phyloP scores from a whole-genome alignment of 1,140 invertebrate species.

The Sipha flava region DNA sequence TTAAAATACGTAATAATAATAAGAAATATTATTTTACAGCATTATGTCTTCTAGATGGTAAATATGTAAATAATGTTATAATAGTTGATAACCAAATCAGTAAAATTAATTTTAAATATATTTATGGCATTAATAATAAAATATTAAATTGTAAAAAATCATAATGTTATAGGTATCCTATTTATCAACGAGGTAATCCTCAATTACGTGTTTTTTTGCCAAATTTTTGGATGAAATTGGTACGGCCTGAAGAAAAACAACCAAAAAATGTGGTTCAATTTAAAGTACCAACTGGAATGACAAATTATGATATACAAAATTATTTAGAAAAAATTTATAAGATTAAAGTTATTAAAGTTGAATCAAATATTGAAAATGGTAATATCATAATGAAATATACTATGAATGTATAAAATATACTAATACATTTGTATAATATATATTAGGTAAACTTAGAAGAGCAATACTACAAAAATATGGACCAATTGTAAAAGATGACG shows the following conservation, averaged over 20 bases:
- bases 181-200: conserved; percentile 81
- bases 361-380: conserved; percentile 61
- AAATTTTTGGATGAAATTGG: conserved; percentile 89
- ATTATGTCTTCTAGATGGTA: conserved; percentile 27
- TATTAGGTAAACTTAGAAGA: not conserved
- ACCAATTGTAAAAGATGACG: conserved; percentile 71
- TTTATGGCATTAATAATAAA: not conserved
- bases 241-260: conserved; percentile 52
- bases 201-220: conserved; percentile 82
- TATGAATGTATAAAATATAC: conserved; percentile 23
- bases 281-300: conserved; percentile 81
- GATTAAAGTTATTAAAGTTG: conserved; percentile 62
- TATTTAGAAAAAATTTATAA: conserved; percentile 94
- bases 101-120: not conserved
- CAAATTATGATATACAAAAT: conserved; percentile 75
- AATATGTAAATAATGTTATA: not conserved
- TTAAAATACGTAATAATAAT: too few relatives aligned
- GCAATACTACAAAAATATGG: conserved; percentile 44
- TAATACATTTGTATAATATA: not conserved
- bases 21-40: too few relatives aligned
- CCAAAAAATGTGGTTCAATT: conserved; percentile 74
- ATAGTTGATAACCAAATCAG: not conserved
- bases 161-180: conserved; percentile 59
- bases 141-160: not conserved
- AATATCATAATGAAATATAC: conserved; percentile 39